Conservation (phyloP, 2,113 vertebrate genomes). For the Gymnocephalus cernua region DNA sequence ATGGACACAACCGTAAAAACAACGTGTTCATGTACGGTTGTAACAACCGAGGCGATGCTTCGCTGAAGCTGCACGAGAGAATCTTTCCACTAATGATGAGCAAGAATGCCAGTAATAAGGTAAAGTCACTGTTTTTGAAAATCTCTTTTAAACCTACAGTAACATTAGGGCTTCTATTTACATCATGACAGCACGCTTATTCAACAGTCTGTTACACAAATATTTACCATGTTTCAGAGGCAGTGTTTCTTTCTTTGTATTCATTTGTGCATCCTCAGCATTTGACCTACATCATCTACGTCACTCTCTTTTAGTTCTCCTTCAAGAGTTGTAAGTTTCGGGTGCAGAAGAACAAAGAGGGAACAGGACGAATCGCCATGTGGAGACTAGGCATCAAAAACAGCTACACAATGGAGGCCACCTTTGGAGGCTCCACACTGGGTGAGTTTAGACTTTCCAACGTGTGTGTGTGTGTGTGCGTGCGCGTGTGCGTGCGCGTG, state of each 20-base stretch:
- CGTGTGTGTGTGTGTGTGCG: neutral
- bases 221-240: neutral
- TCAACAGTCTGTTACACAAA: neutral
- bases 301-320: conserved; percentile 86
- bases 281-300: conserved; percentile 9
- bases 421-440: conserved; percentile 91
- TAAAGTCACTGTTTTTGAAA: conserved; percentile 57
- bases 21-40: conserved; percentile 96
- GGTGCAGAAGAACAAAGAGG: conserved; percentile 92
- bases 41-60: conserved; percentile 20
- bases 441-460: conserved; percentile 78
- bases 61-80: conserved; percentile 82
- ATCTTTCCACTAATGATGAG: conserved; percentile 96
- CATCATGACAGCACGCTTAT: neutral
- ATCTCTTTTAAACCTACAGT: neutral
- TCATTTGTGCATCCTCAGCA: neutral
- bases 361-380: conserved; percentile 92
- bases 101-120: conserved; percentile 92
- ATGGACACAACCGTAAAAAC: conserved; percentile 94
- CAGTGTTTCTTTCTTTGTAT: neutral
- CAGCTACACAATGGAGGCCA: conserved; percentile 95
- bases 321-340: conserved; percentile 94
- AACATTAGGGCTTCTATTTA: neutral
- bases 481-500: neutral
- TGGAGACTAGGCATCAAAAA: conserved; percentile 92